Percentiles rank a stretch among this genome's conserved stretches.
Evolutionary conservation across 2,888 invertebrate genomes (phyloP).

Genomic region (Chironomus riparius): DNA sequence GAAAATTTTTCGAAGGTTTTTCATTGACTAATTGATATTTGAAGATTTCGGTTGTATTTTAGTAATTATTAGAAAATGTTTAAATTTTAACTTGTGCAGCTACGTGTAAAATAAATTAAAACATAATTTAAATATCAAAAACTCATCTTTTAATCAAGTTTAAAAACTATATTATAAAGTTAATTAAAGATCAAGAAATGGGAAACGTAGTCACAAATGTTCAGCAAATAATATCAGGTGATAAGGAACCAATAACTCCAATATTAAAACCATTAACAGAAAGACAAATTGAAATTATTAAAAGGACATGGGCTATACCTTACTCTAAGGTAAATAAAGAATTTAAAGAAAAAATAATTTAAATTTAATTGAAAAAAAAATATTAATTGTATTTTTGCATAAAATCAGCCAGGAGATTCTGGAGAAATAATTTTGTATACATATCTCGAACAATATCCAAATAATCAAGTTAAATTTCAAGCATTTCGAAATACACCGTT

Average conservation of each 20-base stretch:
- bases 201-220: neutral
- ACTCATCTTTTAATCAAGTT: too few relatives aligned
- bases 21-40: too few relatives aligned
- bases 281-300: neutral
- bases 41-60: too few relatives aligned
- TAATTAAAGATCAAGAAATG: too few relatives aligned
- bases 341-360: too few relatives aligned
- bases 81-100: too few relatives aligned
- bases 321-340: neutral
- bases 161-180: too few relatives aligned
- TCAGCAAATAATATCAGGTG: neutral
- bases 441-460: conserved; percentile 40
- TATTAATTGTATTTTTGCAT: too few relatives aligned
- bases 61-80: too few relatives aligned
- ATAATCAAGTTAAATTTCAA: conserved; percentile 38
- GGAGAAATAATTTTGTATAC: conserved; percentile 38
- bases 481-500: conserved; percentile 37
- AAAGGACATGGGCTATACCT: neutral
- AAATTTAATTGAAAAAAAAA: neutral
- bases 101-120: too few relatives aligned
- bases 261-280: neutral
- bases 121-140: too few relatives aligned
- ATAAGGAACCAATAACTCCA: neutral
- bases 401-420: conserved; percentile 37
- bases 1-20: too few relatives aligned